phyloP scores from a whole-genome alignment of 1,140 invertebrate genomes.

The Drosophila fuyamai region DNA sequence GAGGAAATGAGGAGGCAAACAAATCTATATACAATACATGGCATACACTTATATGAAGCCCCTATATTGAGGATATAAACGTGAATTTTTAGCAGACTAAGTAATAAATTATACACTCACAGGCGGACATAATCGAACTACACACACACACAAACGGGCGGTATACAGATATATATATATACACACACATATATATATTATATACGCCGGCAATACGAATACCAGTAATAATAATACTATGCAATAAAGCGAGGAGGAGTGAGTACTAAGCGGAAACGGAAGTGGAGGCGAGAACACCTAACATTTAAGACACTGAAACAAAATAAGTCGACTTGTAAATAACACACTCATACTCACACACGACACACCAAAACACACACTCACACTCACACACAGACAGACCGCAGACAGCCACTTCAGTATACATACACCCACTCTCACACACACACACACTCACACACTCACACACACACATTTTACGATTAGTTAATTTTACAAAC shows the following conservation, averaged over 20 bases:
- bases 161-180: constrained; percentile 23
- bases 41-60: constrained; percentile 71
- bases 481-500: constrained; percentile 74
- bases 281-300: constrained; percentile 47
- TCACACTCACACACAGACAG: constrained; percentile 20
- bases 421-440: constrained; percentile 34
- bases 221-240: constrained; percentile 56
- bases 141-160: constrained; percentile 4
- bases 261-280: constrained; percentile 42
- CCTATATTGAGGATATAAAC: constrained; percentile 81
- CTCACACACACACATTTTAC: constrained; percentile 74
- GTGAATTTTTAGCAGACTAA: constrained; percentile 82
- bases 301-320: constrained; percentile 43
- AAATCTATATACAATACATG: constrained; percentile 71
- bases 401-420: constrained; percentile 40
- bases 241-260: constrained; percentile 59
- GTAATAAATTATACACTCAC: constrained; percentile 55
- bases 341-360: constrained; percentile 40
- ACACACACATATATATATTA: constrained; percentile 23
- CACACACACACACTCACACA: constrained; percentile 29
- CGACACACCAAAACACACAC: constrained; percentile 13
- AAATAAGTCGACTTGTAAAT: constrained; percentile 63
- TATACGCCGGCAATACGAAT: constrained; percentile 35
- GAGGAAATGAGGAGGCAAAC: constrained; percentile 21
- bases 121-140: constrained; percentile 32